Evolutionary conservation across 1,140 invertebrate species (phyloP).

Genomic region (Ladona fulva): DNA sequence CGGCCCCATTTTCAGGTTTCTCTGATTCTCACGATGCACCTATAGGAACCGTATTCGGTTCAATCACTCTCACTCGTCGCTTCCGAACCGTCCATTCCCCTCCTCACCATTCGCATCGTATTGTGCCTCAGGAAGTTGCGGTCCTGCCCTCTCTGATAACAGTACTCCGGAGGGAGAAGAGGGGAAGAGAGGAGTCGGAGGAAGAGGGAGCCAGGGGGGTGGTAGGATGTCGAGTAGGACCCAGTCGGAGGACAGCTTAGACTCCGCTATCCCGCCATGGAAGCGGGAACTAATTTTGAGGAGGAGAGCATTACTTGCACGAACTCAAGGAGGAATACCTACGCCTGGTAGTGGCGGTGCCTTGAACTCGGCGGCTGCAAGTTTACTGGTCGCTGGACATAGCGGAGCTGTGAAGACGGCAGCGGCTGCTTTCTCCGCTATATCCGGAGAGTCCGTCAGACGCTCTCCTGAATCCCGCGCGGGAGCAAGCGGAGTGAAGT

Average conservation of each 20-base stretch:
- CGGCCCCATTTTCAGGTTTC: background rate
- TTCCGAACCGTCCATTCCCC: background rate
- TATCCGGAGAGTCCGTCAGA: background rate
- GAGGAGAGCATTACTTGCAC: slow-evolving; percentile 25
- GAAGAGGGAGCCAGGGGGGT: background rate
- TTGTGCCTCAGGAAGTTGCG: background rate
- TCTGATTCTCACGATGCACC: background rate
- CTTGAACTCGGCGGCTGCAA: background rate
- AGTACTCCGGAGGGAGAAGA: background rate
- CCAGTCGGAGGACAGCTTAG: slow-evolving; percentile 4
- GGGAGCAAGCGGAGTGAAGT: background rate
- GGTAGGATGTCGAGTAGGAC: slow-evolving; percentile 7
- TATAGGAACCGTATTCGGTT: slow-evolving; percentile 10
- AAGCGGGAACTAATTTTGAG: slow-evolving; percentile 63
- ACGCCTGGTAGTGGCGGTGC: background rate
- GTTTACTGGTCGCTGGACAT: background rate
- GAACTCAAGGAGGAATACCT: background rate
- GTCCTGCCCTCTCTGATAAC: background rate
- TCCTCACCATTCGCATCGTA: background rate
- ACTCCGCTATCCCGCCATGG: slow-evolving; percentile 50
- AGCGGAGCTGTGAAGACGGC: slow-evolving; percentile 1
- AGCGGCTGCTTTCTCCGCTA: background rate
- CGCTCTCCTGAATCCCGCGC: background rate
- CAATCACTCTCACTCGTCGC: background rate
- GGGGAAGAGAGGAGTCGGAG: background rate